Evolutionary conservation across 1,140 invertebrate genomes (phyloP).

Genomic region (Lycorma delicatula): DNA sequence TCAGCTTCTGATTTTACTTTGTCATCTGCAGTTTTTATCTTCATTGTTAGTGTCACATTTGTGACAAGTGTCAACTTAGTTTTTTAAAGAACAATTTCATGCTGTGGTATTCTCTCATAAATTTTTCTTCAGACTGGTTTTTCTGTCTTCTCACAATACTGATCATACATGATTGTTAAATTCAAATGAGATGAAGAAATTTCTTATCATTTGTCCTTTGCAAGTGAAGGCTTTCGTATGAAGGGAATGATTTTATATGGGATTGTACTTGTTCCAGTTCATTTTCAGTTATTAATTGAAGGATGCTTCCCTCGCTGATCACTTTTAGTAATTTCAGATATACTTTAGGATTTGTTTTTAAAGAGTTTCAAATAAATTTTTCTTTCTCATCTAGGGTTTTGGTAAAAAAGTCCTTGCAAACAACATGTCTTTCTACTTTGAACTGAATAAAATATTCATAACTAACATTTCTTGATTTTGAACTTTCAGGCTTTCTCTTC

Average conservation of each 20-base stretch:
- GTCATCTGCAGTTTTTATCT: neutral
- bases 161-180: neutral
- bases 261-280: neutral
- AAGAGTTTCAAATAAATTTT: neutral
- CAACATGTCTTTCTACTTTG: neutral
- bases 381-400: neutral
- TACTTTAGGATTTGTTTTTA: neutral
- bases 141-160: neutral
- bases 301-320: constrained; percentile 5
- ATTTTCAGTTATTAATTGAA: neutral
- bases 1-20: neutral
- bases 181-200: neutral
- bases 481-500: neutral
- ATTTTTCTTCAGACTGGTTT: neutral
- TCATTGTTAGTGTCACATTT: neutral
- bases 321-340: neutral
- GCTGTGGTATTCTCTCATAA: neutral
- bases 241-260: neutral
- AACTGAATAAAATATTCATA: neutral
- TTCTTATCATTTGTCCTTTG: neutral
- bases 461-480: neutral
- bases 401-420: neutral
- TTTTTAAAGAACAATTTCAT: constrained; percentile 1
- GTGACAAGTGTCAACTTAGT: neutral
- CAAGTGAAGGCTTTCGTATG: constrained; percentile 2